These are phyloP conservation scores for Euspilapteryx auroguttella DNA, from an alignment of 2,888 invertebrate species.

Conservation along the genomic window DNA sequence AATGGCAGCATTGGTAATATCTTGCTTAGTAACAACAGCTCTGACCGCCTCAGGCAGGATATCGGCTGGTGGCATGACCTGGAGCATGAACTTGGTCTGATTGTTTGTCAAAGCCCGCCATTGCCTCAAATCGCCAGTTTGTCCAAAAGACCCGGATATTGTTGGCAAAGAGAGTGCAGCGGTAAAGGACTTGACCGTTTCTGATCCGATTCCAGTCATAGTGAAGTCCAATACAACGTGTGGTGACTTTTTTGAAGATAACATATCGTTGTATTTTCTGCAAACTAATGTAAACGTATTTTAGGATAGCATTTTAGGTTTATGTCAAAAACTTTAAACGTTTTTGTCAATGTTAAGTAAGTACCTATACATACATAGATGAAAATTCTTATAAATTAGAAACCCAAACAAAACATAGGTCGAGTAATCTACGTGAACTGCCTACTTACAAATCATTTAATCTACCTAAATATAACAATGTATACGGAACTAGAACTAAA, in stretches of 20 bases:
- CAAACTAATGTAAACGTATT: constrained; percentile 67
- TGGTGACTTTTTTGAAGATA: constrained; percentile 67
- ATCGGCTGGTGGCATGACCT: constrained; percentile 84
- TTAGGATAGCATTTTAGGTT: no score
- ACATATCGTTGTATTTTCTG: constrained; percentile 68
- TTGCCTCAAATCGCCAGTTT: constrained; percentile 78
- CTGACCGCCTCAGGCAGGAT: constrained; percentile 81
- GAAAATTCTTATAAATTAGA: no score
- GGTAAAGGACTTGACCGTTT: constrained; percentile 83
- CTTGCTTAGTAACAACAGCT: constrained; percentile 78
- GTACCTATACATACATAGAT: no score
- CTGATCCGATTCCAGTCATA: constrained; percentile 77
- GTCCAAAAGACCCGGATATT: constrained; percentile 83
- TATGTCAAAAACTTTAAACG: no score
- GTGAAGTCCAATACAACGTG: constrained; percentile 84
- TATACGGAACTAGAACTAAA: no score
- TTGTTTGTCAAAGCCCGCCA: constrained; percentile 75
- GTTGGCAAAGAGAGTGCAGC: constrained; percentile 80
- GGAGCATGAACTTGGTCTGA: constrained; percentile 76
- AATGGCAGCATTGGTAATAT: constrained; percentile 90
- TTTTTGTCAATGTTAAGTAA: no score
- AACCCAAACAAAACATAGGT: no score
- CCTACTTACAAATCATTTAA: no score
- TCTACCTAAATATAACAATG: no score
- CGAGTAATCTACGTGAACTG: no score